Evolutionary conservation across 2,888 invertebrate species (phyloP), one percentile per base, ranked within the genome.

Genomic region (Anthoptus insignis): DNA sequence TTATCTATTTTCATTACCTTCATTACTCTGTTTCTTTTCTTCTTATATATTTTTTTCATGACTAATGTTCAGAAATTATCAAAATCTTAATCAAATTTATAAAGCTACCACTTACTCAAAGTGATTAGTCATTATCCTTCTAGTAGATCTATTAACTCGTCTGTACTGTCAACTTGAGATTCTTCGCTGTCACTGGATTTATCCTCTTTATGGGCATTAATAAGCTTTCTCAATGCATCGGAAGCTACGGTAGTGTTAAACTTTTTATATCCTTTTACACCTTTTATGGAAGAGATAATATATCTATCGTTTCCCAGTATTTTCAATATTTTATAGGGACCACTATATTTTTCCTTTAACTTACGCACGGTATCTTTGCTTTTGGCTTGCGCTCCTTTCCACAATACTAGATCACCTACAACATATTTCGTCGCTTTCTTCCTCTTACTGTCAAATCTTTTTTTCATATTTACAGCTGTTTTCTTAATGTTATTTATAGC

Each of bases 181-280:
- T 34, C 34, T 2, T 34, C 34, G 34, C 34, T 34, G 2, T 34
- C 34, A 34, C n/a, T 34, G 13, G 34, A 34, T 3, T n/a, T 34
- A 34, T 34, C n/a, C n/a, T n/a, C 34, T n/a, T 34, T 34, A n/a
- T 34, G 34, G 34, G 13, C 34, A n/a, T 7, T 34, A 34, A 3
- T 34, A n/a, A 34, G 34, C 5, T n/a, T 34, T 34, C 34, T 34
- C 34, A 34, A 34, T 2, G 34, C 13, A 34, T 34, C 34, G 5
- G 34, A 34, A 34, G n/a, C 34, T 34, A 34, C 34, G n/a, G 34
- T 34, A n/a, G 34, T n/a, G n/a, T n/a, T 34, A n/a, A 34, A n/a
- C n/a, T n/a, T 34, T 34, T 34, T 34, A 5, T 34, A 34, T 13
- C 34, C 34, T 34, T 34, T 34, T 34, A 34, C 34, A n/a, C 34